Evolutionary conservation across 1,140 invertebrate species (phyloP), one percentile per base, ranked within the genome.

Genomic region (Venturia canescens): DNA sequence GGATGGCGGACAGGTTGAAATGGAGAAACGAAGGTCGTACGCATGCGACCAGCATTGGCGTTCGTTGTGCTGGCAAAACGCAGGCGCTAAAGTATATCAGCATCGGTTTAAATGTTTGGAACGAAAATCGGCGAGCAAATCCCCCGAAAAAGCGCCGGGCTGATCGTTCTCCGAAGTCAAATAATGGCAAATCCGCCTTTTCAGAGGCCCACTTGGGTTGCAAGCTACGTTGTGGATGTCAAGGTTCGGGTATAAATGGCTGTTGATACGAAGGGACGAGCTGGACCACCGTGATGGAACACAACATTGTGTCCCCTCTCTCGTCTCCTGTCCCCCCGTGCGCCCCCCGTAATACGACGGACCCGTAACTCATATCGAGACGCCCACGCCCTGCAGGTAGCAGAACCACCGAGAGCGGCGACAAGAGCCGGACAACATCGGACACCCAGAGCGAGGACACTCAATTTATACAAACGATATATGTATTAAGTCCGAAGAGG

Each of bases 351-450:
- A 91, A 90, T 91, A 90, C 90, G 89, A 90, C 89, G 87, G 88
- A 90, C 88, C 87, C 90, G 91, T 92, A 92, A 92, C 87, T 91
- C 91, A 92, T 92, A 91, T 91, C 90, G 87, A 84, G 85, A 84
- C 88, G 90, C 89, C 90, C 88, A 91, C 90, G 89, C 88, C 88
- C 87, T 89, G 66, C 86, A 91, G 89, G 91, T 92, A 91, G 90
- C 90, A 69, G 66, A 31, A 69, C 27, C 66, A 69, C 29, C 66
- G 66, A 69, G 66, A 69, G 66, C 76, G 87, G 89, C 89, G 90
- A 91, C 90, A 91, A 90, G 88, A 86, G 70, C 83, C 84, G 89
- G 88, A 89, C 90, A 90, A 91, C 89, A 87, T 89, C 83, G 91
- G 87, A 91, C 90, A 92, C 90, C 90, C 90, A 91, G 89, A 84